Evolutionary conservation across 2,797 vertebrate species (phyloP), one percentile per base, ranked within the genome.

Genomic region (Rhinophrynus dorsalis): DNA sequence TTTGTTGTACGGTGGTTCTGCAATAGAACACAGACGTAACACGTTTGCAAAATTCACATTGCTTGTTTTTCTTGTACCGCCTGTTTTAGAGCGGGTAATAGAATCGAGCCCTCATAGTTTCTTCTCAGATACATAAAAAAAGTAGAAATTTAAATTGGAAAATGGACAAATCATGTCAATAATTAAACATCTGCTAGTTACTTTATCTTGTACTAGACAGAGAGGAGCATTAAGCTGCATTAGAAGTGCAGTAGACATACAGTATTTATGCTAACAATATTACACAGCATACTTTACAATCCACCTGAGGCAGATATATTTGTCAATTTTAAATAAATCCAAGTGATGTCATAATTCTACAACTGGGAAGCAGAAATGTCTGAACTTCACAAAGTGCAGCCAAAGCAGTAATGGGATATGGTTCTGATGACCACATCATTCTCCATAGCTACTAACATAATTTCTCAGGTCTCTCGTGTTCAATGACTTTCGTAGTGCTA

Each of bases 331-430:
- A 69, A 59, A 51, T 52, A 69, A 61, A 61, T 69, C 57, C 45
- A 51, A 52, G 55, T 61, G 67, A 69, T 61, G 67, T 69, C 67
- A 61, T 69, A 69, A 69, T 69, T 35, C 48, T 61, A 40, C 6
- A 24, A 54, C 57, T 51, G 55, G 20, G 42, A 13, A 58, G 56
- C 26, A 61, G 13, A 54, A 50, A 50, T 59, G 15, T 50, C 54
- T 60, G 29, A 59, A 32, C 8, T 52, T 51, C 13, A 54, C 18
- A 7, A 30, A 42, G 15, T 3, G n/a, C 26, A 13, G 47, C 57
- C 29, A 61, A 35, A 32, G 37, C 10, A 32, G 24, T 30, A 69
- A 69, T 69, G 37, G n/a, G 47, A 69, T 61, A 54, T 30, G 20
- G 27, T 3, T 59, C 33, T 52, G 6, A 12, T 60, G 24, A 51